phyloP scores from a whole-genome alignment of 2,888 invertebrate genomes.

The Imbricaverruca yamaguchii region DNA sequence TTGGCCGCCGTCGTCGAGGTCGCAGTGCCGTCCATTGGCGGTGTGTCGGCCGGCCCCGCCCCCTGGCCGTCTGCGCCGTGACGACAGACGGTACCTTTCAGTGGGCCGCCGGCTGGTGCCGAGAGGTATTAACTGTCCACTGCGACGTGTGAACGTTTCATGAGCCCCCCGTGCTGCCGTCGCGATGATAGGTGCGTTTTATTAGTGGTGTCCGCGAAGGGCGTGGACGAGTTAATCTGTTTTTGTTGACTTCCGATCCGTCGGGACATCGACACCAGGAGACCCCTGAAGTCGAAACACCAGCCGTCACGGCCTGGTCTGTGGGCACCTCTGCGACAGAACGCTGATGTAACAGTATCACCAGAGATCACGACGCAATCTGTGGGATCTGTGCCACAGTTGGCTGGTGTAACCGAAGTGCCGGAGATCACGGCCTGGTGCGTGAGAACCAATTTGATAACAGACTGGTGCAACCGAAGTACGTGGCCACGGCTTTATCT shows the following conservation, averaged over 20 bases:
- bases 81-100: conserved; percentile 1
- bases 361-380: too few species aligned
- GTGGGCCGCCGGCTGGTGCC: neutral
- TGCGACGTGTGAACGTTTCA: conserved; percentile 8
- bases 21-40: conserved; percentile 1
- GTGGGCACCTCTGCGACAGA: neutral
- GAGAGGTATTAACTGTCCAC: neutral
- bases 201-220: neutral
- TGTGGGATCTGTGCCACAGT: too few species aligned
- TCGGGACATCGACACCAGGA: too few species aligned
- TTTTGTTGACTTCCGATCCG: neutral
- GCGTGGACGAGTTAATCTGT: neutral
- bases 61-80: neutral
- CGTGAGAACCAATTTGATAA: too few species aligned
- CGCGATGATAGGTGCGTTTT: conserved; percentile 10
- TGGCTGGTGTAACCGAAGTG: too few species aligned
- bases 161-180: neutral
- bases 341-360: too few species aligned
- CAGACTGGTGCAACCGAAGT: too few species aligned
- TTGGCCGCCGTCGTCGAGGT: neutral
- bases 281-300: too few species aligned
- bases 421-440: too few species aligned
- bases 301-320: neutral
- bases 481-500: too few species aligned
- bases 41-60: neutral